Base-by-base conservation (phyloP, 2,113 vertebrate species). In the Semnopithecus entellus region DNA sequence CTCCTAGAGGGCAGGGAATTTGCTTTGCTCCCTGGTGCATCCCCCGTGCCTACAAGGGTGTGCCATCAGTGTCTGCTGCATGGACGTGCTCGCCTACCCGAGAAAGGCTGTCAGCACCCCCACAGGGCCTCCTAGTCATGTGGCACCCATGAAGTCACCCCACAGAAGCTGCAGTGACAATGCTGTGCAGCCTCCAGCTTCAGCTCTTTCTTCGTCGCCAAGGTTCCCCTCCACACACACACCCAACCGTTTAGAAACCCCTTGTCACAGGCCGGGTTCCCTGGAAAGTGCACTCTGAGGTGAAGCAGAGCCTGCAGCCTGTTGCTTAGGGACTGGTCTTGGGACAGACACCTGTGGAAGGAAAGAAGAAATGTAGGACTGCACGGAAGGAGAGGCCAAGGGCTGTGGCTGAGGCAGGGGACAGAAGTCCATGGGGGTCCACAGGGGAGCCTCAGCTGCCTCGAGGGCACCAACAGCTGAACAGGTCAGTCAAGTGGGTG, bases 381-480 rank as follows among this genome's bases (percentile, higher is more conserved):
- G 8, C 1, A 32, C 12, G 9, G 43, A 18, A 18, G 48, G 16
- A 50, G 80, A 61, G 18, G 59, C 2, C 20, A 30, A 27, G 27
- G 48, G 59, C 76, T 4, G 30, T 1, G 75, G 55, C 0, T 1
- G 27, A 10, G n/a, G 40, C 0, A 3, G 23, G 40, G 10, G 6
- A 1, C 5, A 5, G 78, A 35, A 52, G 16, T 48, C 25, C 27
- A 64, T 30, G 43, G 75, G 75, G 32, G 75, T 38, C 70, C 70
- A 73, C 70, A 25, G 38, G 12, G 27, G 27, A 64, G 61, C 61
- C 61, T 64, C 61, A 64, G 0, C 12, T 5, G 5, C 68, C 61
- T 20, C 0, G 1, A 35, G 5, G 32, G 52, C 78, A 38, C 2
- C 10, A 0, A 18, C 22, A 14, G 6, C 38, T 35, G 48, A 48